phyloP scores from a whole-genome alignment of 2,888 invertebrate species.

The Gymnosoma rotundatum region DNA sequence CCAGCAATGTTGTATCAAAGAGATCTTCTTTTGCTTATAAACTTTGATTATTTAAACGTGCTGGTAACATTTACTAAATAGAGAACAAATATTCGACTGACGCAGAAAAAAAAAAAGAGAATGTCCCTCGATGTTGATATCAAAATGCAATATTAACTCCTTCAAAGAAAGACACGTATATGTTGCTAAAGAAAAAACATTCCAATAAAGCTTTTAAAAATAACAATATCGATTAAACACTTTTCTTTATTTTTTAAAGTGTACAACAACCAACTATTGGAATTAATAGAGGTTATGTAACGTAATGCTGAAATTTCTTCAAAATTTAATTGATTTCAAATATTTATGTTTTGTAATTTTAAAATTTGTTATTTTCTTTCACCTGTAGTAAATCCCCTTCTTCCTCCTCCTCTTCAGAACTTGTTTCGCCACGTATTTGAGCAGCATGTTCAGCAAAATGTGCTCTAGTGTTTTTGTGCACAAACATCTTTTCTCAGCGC shows the following conservation, averaged over 20 bases:
- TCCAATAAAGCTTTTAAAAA: not conserved
- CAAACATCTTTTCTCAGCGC: conserved; percentile 83
- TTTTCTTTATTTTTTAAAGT: conserved; percentile 2
- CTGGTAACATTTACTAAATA: too few relatives aligned
- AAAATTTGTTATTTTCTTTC: conserved; percentile 63
- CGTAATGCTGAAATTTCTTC: conserved; percentile 25
- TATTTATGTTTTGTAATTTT: not conserved
- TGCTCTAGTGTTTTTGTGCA: conserved; percentile 82
- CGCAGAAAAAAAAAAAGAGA: too few relatives aligned
- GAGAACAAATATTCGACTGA: too few relatives aligned
- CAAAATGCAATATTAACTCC: not conserved
- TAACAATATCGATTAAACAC: conserved; percentile 53
- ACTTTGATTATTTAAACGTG: too few relatives aligned
- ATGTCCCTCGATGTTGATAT: too few relatives aligned
- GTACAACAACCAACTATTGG: conserved; percentile 25
- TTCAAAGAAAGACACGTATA: not conserved
- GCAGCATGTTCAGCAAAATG: conserved; percentile 80
- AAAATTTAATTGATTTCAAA: conserved; percentile 3
- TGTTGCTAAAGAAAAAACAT: too few relatives aligned
- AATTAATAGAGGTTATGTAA: conserved; percentile 36
- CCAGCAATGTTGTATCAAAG: too few relatives aligned
- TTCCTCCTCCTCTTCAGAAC: conserved; percentile 85
- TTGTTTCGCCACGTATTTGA: conserved; percentile 82
- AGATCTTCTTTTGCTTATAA: too few relatives aligned
- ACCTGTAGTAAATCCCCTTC: conserved; percentile 83